phyloP scores from a whole-genome alignment of 2,113 vertebrate genomes.

The Phaetusa simplex region DNA sequence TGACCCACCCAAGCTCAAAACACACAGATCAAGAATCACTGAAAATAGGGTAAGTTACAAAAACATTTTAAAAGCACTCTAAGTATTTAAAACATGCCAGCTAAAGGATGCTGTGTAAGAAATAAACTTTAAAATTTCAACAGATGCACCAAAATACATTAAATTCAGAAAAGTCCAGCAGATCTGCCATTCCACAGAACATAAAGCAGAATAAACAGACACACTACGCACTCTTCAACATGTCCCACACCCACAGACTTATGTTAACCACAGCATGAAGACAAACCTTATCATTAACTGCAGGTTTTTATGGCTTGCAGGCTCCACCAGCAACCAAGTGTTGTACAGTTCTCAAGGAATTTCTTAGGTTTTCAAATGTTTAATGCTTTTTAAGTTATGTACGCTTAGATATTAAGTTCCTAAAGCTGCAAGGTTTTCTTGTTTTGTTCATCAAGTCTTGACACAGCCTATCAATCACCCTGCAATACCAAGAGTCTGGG shows the following conservation, averaged over 20 bases:
- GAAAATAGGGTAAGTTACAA: background rate
- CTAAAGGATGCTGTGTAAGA: background rate
- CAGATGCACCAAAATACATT: background rate
- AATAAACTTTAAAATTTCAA: background rate
- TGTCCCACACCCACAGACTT: background rate
- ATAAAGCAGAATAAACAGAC: background rate
- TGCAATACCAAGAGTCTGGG: background rate
- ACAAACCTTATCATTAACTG: slow-evolving; percentile 8
- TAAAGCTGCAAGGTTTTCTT: background rate
- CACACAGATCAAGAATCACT: background rate
- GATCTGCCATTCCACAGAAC: background rate
- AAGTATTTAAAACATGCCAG: background rate
- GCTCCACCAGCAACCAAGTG: background rate
- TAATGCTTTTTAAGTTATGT: background rate
- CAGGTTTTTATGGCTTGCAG: background rate
- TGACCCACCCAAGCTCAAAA: background rate
- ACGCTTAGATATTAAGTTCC: background rate
- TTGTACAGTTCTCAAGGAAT: background rate
- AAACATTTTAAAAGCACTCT: background rate
- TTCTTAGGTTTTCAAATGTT: background rate
- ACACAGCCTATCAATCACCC: background rate
- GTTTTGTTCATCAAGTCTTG: background rate
- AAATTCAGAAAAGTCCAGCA: background rate
- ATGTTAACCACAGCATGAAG: background rate
- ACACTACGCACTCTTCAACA: background rate